Percentiles rank a stretch among this genome's conserved stretches.
Evolutionary conservation across 2,888 invertebrate genomes (phyloP).

Genomic region (Anodontia alba): DNA sequence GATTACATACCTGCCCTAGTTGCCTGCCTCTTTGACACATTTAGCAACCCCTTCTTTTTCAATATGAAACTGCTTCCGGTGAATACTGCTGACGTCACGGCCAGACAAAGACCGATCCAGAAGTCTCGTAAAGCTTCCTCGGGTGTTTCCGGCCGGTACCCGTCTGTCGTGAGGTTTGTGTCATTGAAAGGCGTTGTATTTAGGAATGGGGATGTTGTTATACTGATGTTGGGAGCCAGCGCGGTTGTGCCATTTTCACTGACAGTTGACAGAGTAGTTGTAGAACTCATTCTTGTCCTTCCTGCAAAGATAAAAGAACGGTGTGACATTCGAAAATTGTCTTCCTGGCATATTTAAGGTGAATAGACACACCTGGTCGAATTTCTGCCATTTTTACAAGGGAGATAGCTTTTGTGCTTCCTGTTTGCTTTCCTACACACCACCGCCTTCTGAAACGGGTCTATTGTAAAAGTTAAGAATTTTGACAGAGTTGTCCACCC

Average conservation of each 20-base stretch:
- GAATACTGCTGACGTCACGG: constrained; percentile 85
- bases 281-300: not conserved
- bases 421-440: too few species aligned
- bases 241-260: not conserved
- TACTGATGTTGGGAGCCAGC: not conserved
- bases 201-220: not conserved
- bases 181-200: constrained; percentile 32
- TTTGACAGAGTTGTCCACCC: too few species aligned
- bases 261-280: not conserved
- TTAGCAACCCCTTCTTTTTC: constrained; percentile 85
- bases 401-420: too few species aligned
- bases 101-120: constrained; percentile 85
- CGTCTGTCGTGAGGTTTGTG: constrained; percentile 31
- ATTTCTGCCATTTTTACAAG: too few species aligned
- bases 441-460: too few species aligned
- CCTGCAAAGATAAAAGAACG: not conserved
- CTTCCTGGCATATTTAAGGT: too few species aligned
- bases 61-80: constrained; percentile 86
- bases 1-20: constrained; percentile 71
- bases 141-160: constrained; percentile 22
- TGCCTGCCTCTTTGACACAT: constrained; percentile 72
- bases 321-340: too few species aligned
- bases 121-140: constrained; percentile 79
- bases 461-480: too few species aligned
- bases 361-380: too few species aligned